These are phyloP conservation scores for Sus cebifrons DNA, from an alignment of 2,797 vertebrate genomes.

Conservation along the genomic window DNA sequence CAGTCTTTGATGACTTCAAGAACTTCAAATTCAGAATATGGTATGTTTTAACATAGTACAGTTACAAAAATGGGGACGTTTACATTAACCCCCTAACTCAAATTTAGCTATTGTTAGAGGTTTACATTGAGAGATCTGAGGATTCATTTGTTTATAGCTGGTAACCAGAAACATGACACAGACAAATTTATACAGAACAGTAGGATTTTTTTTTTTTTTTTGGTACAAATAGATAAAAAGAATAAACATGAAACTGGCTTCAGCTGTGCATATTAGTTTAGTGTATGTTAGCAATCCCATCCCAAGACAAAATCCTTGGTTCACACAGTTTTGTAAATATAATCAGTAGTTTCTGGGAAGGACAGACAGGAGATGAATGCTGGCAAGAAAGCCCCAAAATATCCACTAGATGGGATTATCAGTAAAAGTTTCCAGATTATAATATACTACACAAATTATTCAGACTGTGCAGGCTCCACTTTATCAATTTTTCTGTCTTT, in stretches of 20 bases:
- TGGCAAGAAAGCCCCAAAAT: neutral
- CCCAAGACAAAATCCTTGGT: neutral
- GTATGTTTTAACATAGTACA: neutral
- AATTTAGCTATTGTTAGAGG: neutral
- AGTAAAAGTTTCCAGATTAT: neutral
- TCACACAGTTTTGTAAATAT: neutral
- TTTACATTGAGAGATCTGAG: neutral
- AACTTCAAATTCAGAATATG: neutral
- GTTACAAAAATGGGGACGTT: neutral
- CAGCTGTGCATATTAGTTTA: neutral
- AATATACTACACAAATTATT: neutral
- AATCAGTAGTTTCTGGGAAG: neutral
- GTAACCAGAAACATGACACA: neutral
- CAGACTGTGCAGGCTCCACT: neutral
- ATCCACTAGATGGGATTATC: neutral
- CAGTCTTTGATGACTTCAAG: slow-evolving; percentile 8
- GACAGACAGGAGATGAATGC: neutral
- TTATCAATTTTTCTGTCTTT: neutral
- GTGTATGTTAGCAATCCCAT: neutral
- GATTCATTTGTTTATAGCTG: neutral
- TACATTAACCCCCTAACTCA: neutral
- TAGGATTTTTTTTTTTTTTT: neutral
- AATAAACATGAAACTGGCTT: neutral
- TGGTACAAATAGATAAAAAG: neutral
- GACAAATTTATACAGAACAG: neutral